These are phyloP conservation scores for Diarsia brunnea DNA, from an alignment of 2,888 invertebrate species.

Conservation along the genomic window DNA sequence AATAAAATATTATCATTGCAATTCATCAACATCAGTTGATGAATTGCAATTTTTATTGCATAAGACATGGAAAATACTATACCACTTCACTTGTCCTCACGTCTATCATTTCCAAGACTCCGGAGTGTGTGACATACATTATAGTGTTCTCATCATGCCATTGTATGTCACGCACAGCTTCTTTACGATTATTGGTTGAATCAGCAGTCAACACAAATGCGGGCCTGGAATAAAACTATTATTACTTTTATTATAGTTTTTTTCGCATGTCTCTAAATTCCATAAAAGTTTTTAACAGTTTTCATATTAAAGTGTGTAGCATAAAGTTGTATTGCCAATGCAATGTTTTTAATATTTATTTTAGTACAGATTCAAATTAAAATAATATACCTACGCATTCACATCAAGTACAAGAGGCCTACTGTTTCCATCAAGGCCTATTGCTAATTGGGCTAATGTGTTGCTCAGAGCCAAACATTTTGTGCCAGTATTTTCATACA, in stretches of 20 bases:
- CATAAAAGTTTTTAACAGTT: not conserved
- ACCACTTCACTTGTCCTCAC: conserved; percentile 78
- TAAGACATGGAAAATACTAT: conserved; percentile 38
- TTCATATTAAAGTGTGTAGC: not conserved
- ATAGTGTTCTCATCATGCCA: conserved; percentile 83
- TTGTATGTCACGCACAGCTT: conserved; percentile 79
- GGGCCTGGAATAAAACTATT: conserved; percentile 71
- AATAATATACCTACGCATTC: conserved; percentile 78
- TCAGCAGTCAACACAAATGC: conserved; percentile 70
- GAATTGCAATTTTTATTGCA: too few relatives aligned
- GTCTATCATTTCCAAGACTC: conserved; percentile 79
- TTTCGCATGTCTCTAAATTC: not conserved
- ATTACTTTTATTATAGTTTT: conserved; percentile 20
- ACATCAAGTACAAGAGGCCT: conserved; percentile 83
- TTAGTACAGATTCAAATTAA: not conserved
- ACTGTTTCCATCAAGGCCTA: conserved; percentile 83
- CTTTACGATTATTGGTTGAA: conserved; percentile 66
- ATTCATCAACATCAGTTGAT: not conserved
- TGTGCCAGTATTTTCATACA: conserved; percentile 74
- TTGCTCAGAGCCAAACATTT: conserved; percentile 78
- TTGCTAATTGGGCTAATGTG: conserved; percentile 75
- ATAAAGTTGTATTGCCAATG: not conserved
- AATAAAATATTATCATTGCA: not conserved
- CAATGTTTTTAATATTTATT: not conserved
- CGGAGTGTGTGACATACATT: conserved; percentile 82